Evolutionary conservation across 1,140 invertebrate genomes (phyloP), one percentile per base, ranked within the genome.

Genomic region (Marisa cornuarietis): DNA sequence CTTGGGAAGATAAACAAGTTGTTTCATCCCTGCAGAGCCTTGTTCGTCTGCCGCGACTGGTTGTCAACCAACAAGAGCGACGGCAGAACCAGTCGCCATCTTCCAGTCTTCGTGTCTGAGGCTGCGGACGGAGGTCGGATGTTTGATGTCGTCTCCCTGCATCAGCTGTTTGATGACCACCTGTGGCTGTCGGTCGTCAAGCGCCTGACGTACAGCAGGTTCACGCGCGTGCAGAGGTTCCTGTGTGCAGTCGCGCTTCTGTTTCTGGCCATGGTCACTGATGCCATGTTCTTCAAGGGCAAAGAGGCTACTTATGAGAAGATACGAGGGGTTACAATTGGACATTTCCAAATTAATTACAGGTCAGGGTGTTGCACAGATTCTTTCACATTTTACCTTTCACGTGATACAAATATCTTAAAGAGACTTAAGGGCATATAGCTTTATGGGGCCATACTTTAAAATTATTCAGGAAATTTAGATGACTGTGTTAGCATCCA

Each of bases 61-160:
- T 87, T 93, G 52, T 92, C 92, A 62, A 85, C 92, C 7, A 91
- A 92, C 80, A 90, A 92, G 84, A 89, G 87, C n/a, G 92, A 93
- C 86, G 92, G 92, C 24, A 72, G 88, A 83, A 89, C 92, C 79
- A 63, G 73, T 8, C 65, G 79, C 24, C 73, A 76, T 11, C 22
- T 82, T 24, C 79, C 75, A n/a, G 78, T 62, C 31, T 68, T 82
- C 24, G 54, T 63, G 54, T 2, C 78, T 22, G 72, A 71, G 6
- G 8, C 65, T 10, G 58, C 63, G 11, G 77, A 79, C 77, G 68
- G 72, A 66, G 66, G 81, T 8, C 68, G 22, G 74, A 78, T 83
- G 18, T 86, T 84, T 61, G 75, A 74, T 88, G 90, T 82, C 79
- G 91, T 63, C 88, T 92, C 87, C 62, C 74, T 58, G 83, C 86